Evolutionary conservation across 2,888 invertebrate species (phyloP), one percentile per base, ranked within the genome.

Genomic region (Stratiomys singularior): DNA sequence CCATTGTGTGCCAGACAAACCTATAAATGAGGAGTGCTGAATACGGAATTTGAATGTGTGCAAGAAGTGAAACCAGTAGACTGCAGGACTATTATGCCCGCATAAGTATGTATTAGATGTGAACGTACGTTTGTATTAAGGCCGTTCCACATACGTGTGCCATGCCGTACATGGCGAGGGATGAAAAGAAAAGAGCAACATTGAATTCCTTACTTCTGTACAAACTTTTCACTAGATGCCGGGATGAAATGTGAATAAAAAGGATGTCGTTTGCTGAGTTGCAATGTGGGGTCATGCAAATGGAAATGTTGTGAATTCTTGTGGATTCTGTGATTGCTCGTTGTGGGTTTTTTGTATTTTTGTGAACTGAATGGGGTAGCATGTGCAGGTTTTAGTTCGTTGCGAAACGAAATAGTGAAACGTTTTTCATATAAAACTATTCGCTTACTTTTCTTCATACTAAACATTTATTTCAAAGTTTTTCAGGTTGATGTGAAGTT

Each of bases 281-380:
- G 52, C 52, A n/a, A 18, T 13, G 52, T 18, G 18, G 30, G 30
- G 64, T 15, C 64, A 27, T 64, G 64, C 64, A 64, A 64, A 64
- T 64, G 25, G 28, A 64, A 64, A 64, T 64, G n/a, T 64, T 64
- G 64, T 28, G 64, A 64, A 64, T 64, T 27, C 64, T 64, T 64
- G 64, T 64, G 64, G 64, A 64, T 30, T 64, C 15, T 30, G 64
- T 64, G 64, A 64, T 64, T 64, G 64, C 25, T 64, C 64, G 30
- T 64, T 28, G 28, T 30, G 64, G n/a, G 64, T 28, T 64, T 60
- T 60, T 11, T 21, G 9, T 5, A 13, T 9, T n/a, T n/a, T n/a
- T n/a, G n/a, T n/a, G n/a, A n/a, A 9, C 9, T 37, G 37, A 37
- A 37, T 37, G 37, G n/a, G n/a, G 37, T 37, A 37, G 37, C 37